These are phyloP conservation scores for Siniperca obscura DNA, from an alignment of 2,797 vertebrate genomes.

Conservation along the genomic window DNA sequence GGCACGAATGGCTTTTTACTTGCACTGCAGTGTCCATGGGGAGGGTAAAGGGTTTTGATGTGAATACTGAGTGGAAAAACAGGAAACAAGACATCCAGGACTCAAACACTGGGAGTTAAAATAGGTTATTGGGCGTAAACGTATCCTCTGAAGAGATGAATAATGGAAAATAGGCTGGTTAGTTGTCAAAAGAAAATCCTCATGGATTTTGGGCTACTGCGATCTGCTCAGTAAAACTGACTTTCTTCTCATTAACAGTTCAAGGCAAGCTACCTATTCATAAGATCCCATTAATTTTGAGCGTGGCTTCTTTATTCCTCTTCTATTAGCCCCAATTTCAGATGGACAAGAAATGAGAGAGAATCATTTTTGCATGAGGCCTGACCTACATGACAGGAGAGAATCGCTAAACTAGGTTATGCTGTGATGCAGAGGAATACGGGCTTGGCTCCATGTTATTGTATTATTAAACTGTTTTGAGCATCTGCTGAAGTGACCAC, in stretches of 20 bases:
- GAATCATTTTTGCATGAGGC: conserved; percentile 60
- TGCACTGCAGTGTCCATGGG: conserved; percentile 35
- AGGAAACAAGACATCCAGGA: conserved; percentile 71
- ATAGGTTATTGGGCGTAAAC: conserved; percentile 80
- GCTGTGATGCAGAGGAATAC: conserved; percentile 60
- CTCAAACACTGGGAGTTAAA: conserved; percentile 71
- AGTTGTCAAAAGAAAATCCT: conserved; percentile 77
- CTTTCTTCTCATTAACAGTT: conserved; percentile 72
- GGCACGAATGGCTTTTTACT: conserved; percentile 36
- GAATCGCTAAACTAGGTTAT: conserved; percentile 66
- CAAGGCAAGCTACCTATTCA: conserved; percentile 58
- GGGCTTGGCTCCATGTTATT: conserved; percentile 59
- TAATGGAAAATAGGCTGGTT: conserved; percentile 82
- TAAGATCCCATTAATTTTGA: conserved; percentile 56
- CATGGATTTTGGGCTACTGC: conserved; percentile 63
- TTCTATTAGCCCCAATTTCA: conserved; percentile 50
- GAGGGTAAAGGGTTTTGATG: conserved; percentile 57
- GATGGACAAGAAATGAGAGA: conserved; percentile 61
- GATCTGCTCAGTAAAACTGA: conserved; percentile 70
- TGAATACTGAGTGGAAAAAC: conserved; percentile 70
- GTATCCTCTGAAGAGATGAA: conserved; percentile 79
- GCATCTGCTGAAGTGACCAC: conserved; percentile 71
- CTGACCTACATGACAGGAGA: conserved; percentile 73
- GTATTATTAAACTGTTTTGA: conserved; percentile 72
- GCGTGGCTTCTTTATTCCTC: conserved; percentile 25